These are phyloP conservation scores for Tipula helvola DNA, from an alignment of 2,888 invertebrate genomes.

Conservation along the genomic window DNA sequence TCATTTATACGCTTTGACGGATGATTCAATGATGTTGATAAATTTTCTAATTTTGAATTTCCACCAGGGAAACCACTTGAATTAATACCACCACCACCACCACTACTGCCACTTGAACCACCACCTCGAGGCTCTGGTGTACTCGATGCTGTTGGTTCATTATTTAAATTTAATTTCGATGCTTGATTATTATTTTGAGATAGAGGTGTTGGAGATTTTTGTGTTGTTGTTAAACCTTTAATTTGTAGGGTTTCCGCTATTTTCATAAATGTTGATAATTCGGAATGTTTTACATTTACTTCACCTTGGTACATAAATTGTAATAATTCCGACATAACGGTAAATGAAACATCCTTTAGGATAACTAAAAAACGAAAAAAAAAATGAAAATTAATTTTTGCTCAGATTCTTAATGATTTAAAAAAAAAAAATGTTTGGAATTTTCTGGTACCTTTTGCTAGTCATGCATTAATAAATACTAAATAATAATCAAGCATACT, in stretches of 20 bases:
- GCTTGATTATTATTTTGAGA: slow-evolving; percentile 7
- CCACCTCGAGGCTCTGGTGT: neutral
- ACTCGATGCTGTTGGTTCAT: neutral
- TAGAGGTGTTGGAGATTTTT: slow-evolving; percentile 25
- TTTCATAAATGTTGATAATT: slow-evolving; percentile 36
- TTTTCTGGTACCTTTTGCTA: no score
- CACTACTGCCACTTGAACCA: neutral
- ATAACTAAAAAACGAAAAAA: slow-evolving; percentile 28
- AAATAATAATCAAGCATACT: no score
- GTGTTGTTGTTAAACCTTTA: slow-evolving; percentile 34
- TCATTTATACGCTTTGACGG: slow-evolving; percentile 27
- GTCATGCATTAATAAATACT: no score
- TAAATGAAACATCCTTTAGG: slow-evolving; percentile 44
- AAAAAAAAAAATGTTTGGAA: no score
- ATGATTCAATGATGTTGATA: slow-evolving; percentile 9
- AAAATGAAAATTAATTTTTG: neutral
- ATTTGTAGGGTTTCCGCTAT: slow-evolving; percentile 38
- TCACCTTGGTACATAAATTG: slow-evolving; percentile 50
- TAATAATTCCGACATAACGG: slow-evolving; percentile 41
- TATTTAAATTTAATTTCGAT: neutral
- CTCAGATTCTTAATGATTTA: neutral
- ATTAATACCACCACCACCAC: neutral
- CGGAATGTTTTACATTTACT: slow-evolving; percentile 39
- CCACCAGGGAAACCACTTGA: neutral
- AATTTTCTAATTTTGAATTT: slow-evolving; percentile 12